Percentiles rank a stretch among this genome's conserved stretches.
Evolutionary conservation across 2,888 invertebrate genomes (phyloP).

Genomic region (Cremastinae sp.): DNA sequence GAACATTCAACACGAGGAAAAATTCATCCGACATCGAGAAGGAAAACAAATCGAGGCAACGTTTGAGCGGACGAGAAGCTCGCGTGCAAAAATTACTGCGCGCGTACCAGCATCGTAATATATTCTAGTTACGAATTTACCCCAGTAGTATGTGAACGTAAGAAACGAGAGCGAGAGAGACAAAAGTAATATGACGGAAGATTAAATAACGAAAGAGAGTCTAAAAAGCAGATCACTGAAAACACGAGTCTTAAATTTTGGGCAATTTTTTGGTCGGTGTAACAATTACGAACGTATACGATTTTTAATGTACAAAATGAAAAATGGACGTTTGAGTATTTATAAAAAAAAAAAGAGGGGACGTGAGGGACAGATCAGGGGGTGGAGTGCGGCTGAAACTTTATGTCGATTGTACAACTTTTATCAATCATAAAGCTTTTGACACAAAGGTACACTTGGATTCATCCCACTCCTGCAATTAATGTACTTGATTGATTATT

Average conservation of each 20-base stretch:
- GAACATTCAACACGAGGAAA: background rate
- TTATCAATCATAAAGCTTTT: constrained; percentile 32
- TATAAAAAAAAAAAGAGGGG: constrained; percentile 27
- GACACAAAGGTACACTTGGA: constrained; percentile 30
- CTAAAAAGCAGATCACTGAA: constrained; percentile 34
- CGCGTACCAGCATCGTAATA: constrained; percentile 63
- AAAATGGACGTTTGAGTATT: constrained; percentile 61
- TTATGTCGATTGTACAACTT: constrained; percentile 40
- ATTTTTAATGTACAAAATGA: constrained; percentile 80
- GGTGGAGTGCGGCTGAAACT: background rate
- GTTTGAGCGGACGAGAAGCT: constrained; percentile 32
- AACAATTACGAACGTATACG: constrained; percentile 79
- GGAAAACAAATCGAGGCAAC: background rate
- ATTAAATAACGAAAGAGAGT: constrained; percentile 53
- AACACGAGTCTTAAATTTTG: constrained; percentile 69
- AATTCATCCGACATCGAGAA: background rate
- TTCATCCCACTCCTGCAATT: constrained; percentile 42
- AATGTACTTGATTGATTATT: constrained; percentile 42
- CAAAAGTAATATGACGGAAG: constrained; percentile 62
- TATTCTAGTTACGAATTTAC: constrained; percentile 80
- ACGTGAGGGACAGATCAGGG: background rate
- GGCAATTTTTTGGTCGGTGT: constrained; percentile 76
- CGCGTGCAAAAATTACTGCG: constrained; percentile 51
- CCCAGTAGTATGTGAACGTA: constrained; percentile 72
- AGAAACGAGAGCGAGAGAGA: constrained; percentile 69